A percentile compares a stretch with the other conserved stretches of the same genome.
phyloP scores from a whole-genome alignment of 2,888 invertebrate genomes.

The Fragum fragum region DNA sequence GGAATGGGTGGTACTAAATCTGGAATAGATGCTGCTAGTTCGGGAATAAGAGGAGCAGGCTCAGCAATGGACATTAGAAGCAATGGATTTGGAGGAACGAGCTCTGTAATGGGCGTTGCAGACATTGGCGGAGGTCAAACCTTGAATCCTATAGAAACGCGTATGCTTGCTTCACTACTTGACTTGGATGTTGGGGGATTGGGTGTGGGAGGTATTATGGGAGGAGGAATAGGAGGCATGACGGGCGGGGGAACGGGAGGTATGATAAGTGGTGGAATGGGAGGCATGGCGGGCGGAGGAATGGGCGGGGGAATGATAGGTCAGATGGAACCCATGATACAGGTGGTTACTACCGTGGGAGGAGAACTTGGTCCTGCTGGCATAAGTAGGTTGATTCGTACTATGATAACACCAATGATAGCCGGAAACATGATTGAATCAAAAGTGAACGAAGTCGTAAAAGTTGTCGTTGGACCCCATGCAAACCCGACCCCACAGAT shows the following conservation, averaged over 20 bases:
- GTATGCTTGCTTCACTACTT: no score
- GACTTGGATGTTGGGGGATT: not conserved
- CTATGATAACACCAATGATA: not conserved
- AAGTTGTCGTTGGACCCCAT: not conserved
- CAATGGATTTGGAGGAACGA: not conserved
- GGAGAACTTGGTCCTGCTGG: not conserved
- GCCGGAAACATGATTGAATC: not conserved
- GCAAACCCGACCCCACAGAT: not conserved
- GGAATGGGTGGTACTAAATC: no score
- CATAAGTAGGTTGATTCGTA: not conserved
- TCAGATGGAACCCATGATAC: not conserved
- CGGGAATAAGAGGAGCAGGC: not conserved
- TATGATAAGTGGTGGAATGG: not conserved
- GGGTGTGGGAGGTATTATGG: conserved; percentile 4
- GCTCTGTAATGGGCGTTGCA: not conserved
- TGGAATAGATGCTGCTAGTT: not conserved
- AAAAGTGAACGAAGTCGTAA: conserved; percentile 2
- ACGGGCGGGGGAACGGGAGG: not conserved
- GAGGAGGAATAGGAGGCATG: not conserved
- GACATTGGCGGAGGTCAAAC: not conserved
- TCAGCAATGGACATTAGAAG: not conserved
- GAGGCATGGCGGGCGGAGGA: not conserved
- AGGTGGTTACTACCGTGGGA: not conserved
- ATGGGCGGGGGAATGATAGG: not conserved
- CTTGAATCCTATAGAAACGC: no score